Percentiles rank a stretch among this genome's conserved stretches.
These are phyloP conservation scores for Homarus americanus DNA, from an alignment of 1,140 invertebrate species.

Conservation along the genomic window DNA sequence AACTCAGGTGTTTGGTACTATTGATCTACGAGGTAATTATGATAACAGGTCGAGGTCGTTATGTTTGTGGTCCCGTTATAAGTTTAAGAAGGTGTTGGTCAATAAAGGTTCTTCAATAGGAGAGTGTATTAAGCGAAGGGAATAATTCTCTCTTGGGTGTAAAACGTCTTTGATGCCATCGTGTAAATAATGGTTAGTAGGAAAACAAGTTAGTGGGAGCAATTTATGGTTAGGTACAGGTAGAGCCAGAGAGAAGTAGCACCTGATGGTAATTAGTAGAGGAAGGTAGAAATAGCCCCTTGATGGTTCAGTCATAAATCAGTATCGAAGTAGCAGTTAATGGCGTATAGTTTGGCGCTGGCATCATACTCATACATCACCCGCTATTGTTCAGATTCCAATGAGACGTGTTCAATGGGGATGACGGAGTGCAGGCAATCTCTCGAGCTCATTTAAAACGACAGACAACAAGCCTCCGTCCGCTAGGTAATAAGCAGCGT, in stretches of 20 bases:
- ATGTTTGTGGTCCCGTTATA: too few relatives aligned
- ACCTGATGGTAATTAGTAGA: background rate
- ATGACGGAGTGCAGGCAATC: background rate
- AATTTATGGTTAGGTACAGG: background rate
- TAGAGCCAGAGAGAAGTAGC: background rate
- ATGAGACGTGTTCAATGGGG: background rate
- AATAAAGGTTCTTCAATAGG: too few relatives aligned
- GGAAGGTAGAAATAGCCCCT: background rate
- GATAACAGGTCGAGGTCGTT: too few relatives aligned
- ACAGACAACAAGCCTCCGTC: conserved; percentile 9
- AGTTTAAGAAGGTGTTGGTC: too few relatives aligned
- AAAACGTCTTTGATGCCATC: background rate
- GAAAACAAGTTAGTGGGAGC: background rate
- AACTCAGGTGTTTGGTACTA: too few relatives aligned
- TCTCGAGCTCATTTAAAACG: background rate
- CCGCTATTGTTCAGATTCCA: background rate
- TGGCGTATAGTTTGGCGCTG: background rate
- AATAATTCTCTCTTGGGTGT: too few relatives aligned
- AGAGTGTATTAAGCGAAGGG: too few relatives aligned
- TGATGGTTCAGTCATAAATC: background rate
- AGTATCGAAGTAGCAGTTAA: background rate
- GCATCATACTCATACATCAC: background rate
- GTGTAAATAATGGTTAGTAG: background rate
- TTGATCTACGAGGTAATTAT: too few relatives aligned
- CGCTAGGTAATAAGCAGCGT: background rate